Conservation (phyloP, 2,113 vertebrate genomes). For the Erythrolamprus reginae region DNA sequence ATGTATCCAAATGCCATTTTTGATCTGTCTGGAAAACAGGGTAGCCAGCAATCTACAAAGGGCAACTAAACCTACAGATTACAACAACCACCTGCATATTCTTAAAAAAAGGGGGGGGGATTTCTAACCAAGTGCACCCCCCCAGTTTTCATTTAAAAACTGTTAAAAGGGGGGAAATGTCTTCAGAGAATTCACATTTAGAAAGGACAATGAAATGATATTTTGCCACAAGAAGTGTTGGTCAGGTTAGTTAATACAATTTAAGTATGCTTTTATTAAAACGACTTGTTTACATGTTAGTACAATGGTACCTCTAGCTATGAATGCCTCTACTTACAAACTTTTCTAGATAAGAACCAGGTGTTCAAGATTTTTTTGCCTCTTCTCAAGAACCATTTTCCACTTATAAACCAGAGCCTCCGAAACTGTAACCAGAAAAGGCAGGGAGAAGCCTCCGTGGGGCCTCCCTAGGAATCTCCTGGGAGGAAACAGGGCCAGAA, state of each 20-base stretch:
- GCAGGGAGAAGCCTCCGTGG: too few species aligned
- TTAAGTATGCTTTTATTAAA: background rate
- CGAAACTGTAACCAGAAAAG: too few species aligned
- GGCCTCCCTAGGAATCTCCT: too few species aligned
- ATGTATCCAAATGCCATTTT: background rate
- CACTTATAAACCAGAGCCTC: too few species aligned
- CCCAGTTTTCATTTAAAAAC: background rate
- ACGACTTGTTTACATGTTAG: background rate
- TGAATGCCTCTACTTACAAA: too few species aligned
- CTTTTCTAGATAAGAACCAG: too few species aligned
- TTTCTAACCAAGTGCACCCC: background rate
- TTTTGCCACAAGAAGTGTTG: background rate
- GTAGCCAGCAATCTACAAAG: constrained; percentile 7
- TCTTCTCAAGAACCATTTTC: too few species aligned
- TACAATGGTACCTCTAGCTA: too few species aligned
- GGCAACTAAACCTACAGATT: constrained; percentile 21
- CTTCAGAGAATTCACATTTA: background rate
- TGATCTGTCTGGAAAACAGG: background rate
- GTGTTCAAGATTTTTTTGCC: too few species aligned
- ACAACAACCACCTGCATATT: constrained; percentile 3
- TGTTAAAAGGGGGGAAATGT: constrained; percentile 13
- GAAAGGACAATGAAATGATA: constrained; percentile 34
- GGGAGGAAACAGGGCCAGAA: too few species aligned
- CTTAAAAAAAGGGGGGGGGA: constrained; percentile 19
- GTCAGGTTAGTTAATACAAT: constrained; percentile 22